These are phyloP conservation scores for Hippoglossus stenolepis DNA, from an alignment of 2,113 vertebrate species.

Conservation along the genomic window DNA sequence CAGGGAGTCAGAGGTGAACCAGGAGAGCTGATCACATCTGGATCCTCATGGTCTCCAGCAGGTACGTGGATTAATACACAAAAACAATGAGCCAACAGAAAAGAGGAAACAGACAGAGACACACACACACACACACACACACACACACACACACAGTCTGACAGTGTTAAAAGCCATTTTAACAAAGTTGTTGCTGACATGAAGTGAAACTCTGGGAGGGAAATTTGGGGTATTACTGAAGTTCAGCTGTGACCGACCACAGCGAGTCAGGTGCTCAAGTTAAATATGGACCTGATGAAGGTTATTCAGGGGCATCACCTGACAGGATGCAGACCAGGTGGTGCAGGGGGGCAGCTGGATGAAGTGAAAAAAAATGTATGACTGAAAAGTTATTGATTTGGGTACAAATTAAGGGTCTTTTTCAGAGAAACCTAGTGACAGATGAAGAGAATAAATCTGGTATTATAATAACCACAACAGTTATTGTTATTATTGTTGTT, in stretches of 20 bases:
- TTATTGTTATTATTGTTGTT: neutral
- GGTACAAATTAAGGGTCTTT: neutral
- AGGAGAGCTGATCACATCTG: constrained; percentile 65
- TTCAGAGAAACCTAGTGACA: neutral
- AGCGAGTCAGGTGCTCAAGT: neutral
- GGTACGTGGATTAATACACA: constrained; percentile 50
- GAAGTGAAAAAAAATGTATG: neutral
- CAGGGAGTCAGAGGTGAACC: constrained; percentile 73
- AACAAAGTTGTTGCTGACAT: neutral
- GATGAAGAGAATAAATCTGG: too few relatives aligned
- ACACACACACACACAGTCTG: neutral
- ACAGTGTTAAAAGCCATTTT: neutral
- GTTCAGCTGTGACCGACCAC: neutral
- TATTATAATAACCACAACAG: neutral
- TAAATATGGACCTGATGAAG: neutral
- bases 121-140: too few relatives aligned
- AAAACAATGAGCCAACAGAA: neutral
- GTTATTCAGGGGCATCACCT: neutral
- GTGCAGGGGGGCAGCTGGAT: neutral
- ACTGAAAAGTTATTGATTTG: neutral
- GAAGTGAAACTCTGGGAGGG: neutral
- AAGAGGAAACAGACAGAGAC: neutral
- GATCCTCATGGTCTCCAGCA: neutral
- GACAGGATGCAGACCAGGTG: neutral
- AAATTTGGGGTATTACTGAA: neutral